Conservation (phyloP, 2,797 vertebrate species). For the Trachurus trachurus region DNA sequence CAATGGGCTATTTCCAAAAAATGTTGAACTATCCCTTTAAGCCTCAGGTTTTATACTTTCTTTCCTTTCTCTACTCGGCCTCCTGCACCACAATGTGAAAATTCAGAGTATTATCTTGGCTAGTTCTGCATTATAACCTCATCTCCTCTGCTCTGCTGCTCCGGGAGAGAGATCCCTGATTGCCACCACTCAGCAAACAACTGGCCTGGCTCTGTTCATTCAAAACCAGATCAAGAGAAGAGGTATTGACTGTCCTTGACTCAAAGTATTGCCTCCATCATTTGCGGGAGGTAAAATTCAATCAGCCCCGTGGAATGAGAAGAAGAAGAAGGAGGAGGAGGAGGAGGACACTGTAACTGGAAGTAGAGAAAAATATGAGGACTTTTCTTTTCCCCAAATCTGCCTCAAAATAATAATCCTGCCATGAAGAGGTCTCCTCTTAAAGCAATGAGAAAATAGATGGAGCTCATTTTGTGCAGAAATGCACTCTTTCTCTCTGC, state of each 20-base stretch:
- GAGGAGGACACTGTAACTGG: background rate
- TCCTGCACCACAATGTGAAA: constrained; percentile 1
- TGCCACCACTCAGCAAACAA: background rate
- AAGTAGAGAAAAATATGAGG: background rate
- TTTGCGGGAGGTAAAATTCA: constrained; percentile 5
- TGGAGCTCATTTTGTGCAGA: background rate
- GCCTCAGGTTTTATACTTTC: too few relatives aligned
- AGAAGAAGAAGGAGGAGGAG: background rate
- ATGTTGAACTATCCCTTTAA: too few relatives aligned
- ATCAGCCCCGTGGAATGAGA: constrained; percentile 6
- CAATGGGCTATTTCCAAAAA: too few relatives aligned
- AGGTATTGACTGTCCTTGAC: constrained; percentile 16
- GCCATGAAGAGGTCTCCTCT: background rate
- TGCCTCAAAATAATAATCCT: background rate
- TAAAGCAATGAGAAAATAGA: background rate
- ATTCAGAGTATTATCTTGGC: constrained; percentile 7
- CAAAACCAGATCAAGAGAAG: constrained; percentile 8
- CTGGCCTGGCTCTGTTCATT: background rate
- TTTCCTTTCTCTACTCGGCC: background rate
- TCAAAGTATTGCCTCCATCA: constrained; percentile 1
- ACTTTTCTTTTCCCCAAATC: background rate
- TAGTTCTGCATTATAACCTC: constrained; percentile 15
- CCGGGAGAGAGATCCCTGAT: background rate
- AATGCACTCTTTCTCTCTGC: background rate
- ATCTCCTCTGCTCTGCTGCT: constrained; percentile 16